These are phyloP conservation scores for Telmatherina bonti DNA, from an alignment of 2,797 vertebrate genomes.

Conservation along the genomic window DNA sequence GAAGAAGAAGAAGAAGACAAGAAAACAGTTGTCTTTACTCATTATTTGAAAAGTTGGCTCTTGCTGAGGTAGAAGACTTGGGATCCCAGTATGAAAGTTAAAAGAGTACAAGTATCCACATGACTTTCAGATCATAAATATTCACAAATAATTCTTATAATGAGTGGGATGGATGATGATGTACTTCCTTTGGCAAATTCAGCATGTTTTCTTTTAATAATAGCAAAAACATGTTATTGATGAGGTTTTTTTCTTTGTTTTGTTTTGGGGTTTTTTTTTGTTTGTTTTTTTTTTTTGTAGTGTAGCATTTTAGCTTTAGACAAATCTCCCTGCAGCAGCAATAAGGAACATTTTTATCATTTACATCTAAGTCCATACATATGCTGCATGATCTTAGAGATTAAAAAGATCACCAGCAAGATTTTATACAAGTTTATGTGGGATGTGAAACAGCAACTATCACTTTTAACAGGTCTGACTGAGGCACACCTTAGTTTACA, in stretches of 20 bases:
- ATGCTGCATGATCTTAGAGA: no score
- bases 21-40: background rate
- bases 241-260: no score
- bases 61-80: no score
- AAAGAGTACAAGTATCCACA: background rate
- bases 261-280: no score
- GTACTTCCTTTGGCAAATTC: background rate
- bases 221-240: background rate
- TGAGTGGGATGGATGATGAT: background rate
- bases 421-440: background rate
- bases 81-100: background rate
- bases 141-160: background rate
- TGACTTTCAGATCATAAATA: background rate
- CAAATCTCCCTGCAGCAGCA: no score
- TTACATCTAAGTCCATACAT: no score
- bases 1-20: background rate
- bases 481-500: conserved; percentile 17
- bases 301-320: background rate
- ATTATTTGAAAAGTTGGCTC: no score
- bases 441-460: background rate
- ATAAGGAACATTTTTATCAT: no score
- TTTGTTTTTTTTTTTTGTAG: no score
- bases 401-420: background rate
- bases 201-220: background rate
- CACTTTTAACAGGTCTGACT: background rate